These are phyloP conservation scores for Tokudaia muenninki DNA, from an alignment of 2,797 vertebrate species.

Conservation along the genomic window DNA sequence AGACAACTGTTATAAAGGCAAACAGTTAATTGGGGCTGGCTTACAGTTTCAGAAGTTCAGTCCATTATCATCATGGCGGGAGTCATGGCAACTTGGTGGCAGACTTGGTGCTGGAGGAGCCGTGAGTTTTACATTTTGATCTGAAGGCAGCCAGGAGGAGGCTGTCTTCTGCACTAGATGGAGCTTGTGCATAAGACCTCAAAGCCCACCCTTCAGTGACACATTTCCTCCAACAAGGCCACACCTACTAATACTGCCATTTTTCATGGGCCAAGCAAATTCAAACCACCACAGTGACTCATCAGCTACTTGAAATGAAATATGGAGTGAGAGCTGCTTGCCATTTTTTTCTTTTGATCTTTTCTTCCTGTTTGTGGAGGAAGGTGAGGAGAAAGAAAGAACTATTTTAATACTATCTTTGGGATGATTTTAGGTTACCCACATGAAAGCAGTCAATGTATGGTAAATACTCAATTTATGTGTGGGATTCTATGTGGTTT, in stretches of 20 bases:
- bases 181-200: not conserved
- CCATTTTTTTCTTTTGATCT: not conserved
- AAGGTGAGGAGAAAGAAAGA: not conserved
- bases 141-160: not conserved
- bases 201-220: not conserved
- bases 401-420: conserved; percentile 7
- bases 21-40: not conserved
- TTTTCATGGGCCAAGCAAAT: not conserved
- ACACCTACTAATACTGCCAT: not conserved
- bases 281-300: not conserved
- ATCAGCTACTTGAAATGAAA: not conserved
- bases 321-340: not conserved
- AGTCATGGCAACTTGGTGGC: not conserved
- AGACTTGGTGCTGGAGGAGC: not conserved
- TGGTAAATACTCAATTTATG: not conserved
- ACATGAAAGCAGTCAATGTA: not conserved
- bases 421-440: conserved; percentile 1
- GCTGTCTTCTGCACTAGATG: not conserved
- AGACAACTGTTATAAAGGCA: not conserved
- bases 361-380: not conserved
- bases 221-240: not conserved
- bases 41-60: not conserved
- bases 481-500: not conserved
- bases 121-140: too few relatives aligned
- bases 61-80: not conserved